Evolutionary conservation across 2,113 vertebrate species (phyloP).

Genomic region (Hypomesus transpacificus): DNA sequence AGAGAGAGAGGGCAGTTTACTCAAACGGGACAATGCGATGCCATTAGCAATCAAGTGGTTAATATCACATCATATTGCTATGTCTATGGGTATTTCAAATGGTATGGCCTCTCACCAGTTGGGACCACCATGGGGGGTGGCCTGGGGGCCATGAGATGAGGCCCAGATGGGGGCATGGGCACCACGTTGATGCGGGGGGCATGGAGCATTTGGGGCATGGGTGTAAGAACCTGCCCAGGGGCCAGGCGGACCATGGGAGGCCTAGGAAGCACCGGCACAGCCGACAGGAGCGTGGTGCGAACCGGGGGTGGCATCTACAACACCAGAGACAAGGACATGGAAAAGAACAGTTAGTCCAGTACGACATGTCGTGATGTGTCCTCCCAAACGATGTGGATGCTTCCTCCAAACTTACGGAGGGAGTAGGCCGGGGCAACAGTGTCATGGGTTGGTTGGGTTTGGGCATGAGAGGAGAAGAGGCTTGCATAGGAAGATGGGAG

Average conservation of each 20-base stretch:
- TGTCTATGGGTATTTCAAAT: not conserved
- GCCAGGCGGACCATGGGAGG: conserved; percentile 87
- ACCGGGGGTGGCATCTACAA: conserved; percentile 83
- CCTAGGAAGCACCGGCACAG: conserved; percentile 88
- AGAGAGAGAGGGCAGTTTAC: conserved; percentile 1
- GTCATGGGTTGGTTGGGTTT: conserved; percentile 76
- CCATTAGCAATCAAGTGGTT: too few species aligned
- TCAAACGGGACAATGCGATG: not conserved
- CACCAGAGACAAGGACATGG: not conserved
- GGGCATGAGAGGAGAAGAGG: conserved; percentile 74
- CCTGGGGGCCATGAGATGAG: conserved; percentile 90
- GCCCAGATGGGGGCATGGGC: conserved; percentile 86
- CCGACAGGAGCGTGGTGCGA: conserved; percentile 88
- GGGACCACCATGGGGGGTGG: conserved; percentile 97
- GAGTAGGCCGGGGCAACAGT: conserved; percentile 74
- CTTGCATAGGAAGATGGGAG: conserved; percentile 74
- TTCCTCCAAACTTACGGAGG: conserved; percentile 57
- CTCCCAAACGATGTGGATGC: not conserved
- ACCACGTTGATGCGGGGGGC: conserved; percentile 91
- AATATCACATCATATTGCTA: not conserved
- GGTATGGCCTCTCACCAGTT: conserved; percentile 70
- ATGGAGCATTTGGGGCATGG: conserved; percentile 92
- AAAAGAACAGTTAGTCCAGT: not conserved
- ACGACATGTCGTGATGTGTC: not conserved
- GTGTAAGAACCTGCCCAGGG: conserved; percentile 83